Percentiles rank a stretch among this genome's conserved stretches.
Evolutionary conservation across 2,797 vertebrate species (phyloP).

Genomic region (Lacerta viridis): DNA sequence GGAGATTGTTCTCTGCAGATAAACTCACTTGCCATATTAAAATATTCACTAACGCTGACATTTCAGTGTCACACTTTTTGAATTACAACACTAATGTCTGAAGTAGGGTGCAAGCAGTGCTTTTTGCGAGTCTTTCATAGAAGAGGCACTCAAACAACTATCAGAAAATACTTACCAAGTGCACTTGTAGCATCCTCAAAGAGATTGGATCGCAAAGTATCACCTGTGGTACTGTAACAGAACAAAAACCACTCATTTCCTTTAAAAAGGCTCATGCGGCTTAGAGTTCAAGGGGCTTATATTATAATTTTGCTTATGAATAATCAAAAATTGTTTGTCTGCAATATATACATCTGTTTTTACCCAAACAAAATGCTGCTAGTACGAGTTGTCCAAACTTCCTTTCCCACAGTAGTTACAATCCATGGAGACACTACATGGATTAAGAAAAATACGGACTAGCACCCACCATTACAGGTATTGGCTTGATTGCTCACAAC

Average conservation of each 20-base stretch:
- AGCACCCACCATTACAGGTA: no score
- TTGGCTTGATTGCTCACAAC: not conserved
- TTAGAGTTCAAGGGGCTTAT: not conserved
- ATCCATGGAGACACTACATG: not conserved
- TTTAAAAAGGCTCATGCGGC: not conserved
- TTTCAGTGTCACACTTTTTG: not conserved
- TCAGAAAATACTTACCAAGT: slow-evolving; percentile 85
- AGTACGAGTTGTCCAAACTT: not conserved
- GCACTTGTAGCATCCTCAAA: slow-evolving; percentile 96
- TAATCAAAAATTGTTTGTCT: not conserved
- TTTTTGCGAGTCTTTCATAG: no score
- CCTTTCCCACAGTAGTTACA: not conserved
- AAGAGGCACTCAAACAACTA: no score
- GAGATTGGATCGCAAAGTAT: slow-evolving; percentile 88
- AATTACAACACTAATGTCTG: not conserved
- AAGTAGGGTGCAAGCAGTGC: no score
- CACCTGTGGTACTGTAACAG: slow-evolving; percentile 84
- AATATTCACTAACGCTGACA: not conserved
- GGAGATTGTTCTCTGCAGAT: not conserved
- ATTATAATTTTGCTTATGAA: not conserved
- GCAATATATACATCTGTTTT: not conserved
- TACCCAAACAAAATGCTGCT: not conserved
- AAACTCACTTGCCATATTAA: not conserved
- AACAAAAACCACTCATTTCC: slow-evolving; percentile 56
- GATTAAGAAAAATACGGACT: not conserved